A percentile compares a stretch with the other conserved stretches of the same genome.
These are phyloP conservation scores for Hydra vulgaris DNA, from an alignment of 30 jellyfish, hydroid and myxozoan species.

Conservation along the genomic window DNA sequence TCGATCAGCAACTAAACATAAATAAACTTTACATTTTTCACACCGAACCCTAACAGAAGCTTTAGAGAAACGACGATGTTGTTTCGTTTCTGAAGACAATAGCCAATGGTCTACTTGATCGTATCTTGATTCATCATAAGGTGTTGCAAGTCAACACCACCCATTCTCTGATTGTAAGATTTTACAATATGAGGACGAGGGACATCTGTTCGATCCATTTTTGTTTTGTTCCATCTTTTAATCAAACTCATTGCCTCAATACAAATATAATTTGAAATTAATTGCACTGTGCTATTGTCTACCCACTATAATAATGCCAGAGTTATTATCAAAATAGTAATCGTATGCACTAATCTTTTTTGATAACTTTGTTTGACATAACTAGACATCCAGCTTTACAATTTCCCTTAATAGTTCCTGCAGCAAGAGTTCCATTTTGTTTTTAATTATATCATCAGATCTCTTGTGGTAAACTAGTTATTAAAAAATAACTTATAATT, in stretches of 20 bases:
- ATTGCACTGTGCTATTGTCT: constrained; percentile 38
- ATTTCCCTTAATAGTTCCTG: constrained; percentile 45
- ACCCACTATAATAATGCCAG: constrained; percentile 31
- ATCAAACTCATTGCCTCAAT: constrained; percentile 34
- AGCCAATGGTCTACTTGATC: no score
- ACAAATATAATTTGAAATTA: constrained; percentile 35
- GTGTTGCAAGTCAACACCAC: constrained; percentile 81
- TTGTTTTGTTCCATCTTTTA: constrained; percentile 30
- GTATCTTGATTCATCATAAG: no score
- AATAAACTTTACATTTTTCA: no score
- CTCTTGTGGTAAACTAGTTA: constrained; percentile 53
- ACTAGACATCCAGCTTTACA: constrained; percentile 52
- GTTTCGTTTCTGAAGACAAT: no score
- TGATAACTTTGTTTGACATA: constrained; percentile 29
- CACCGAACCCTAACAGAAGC: no score
- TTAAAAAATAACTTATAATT: constrained; percentile 45
- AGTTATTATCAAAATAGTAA: constrained; percentile 27
- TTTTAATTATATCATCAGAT: constrained; percentile 32
- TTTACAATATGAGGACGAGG: constrained; percentile 41
- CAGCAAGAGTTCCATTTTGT: constrained; percentile 29
- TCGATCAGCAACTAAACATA: no score
- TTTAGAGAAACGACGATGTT: no score
- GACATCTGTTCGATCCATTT: background rate
- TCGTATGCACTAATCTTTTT: background rate
- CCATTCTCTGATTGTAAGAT: constrained; percentile 51